Base-by-base conservation (phyloP, 2,113 vertebrate species). In the Propithecus coquereli region DNA sequence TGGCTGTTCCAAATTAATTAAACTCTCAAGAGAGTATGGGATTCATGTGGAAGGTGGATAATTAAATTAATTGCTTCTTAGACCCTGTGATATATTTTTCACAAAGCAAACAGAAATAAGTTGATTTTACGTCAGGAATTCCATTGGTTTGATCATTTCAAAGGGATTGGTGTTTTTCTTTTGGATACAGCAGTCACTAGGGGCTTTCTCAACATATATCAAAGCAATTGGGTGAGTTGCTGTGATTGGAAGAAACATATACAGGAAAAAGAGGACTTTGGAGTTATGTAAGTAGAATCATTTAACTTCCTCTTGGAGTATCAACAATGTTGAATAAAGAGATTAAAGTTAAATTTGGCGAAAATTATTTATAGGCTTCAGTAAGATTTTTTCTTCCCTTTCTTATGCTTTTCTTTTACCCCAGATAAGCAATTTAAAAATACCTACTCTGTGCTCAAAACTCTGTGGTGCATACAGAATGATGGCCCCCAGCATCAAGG, bases 51-150 rank as follows among this genome's bases (percentile, higher is more conserved):
- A 96, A 98, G 79, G 77, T 73, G 83, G 77, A 97, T 97, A 97
- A 98, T 98, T 98, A 98, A 98, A 98, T 98, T 97, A 98, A 98
- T 92, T 96, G 93, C 97, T 98, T 96, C 97, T 97, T 98, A 98
- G 97, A 97, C 93, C 93, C 95, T 98, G 91, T 98, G 97, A 98
- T 97, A 95, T 50, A 2, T 98, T 98, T 97, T 97, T 76, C 90
- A 98, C 92, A 98, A 98, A 98, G 63, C 63, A 97, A 98, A 97
- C 87, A 87, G 77, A 92, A 93, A 92, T 97, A 96, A 98, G 59
- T 97, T 12, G 0, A 92, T 97, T 98, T 98, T 98, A 96, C 86
- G 96, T 95, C 63, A 94, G 47, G 23, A 92, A 57, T 91, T 95
- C 71, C 74, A 32, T 74, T 94, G 63, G 13, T 93, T 96, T 94